Conservation (phyloP, 2,888 invertebrate genomes). For the Lycocerus yunnanus region DNA sequence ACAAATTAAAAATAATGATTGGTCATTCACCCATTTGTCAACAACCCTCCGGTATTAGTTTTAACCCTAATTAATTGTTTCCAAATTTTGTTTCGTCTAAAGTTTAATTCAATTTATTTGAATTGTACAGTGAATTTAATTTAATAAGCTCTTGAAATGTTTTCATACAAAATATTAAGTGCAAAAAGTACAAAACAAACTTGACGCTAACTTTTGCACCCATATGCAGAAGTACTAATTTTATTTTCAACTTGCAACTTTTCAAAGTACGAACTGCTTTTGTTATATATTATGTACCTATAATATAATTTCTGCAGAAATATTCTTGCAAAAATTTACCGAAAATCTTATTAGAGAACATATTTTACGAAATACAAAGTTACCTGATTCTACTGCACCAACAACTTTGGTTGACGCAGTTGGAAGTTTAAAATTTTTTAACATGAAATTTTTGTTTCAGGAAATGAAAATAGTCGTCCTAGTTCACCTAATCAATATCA, state of each 20-base stretch:
- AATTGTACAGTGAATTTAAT: background rate
- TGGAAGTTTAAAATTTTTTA: too few species aligned
- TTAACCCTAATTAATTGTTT: background rate
- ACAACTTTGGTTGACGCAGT: background rate
- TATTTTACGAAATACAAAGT: too few species aligned
- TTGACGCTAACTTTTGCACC: background rate
- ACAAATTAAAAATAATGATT: background rate
- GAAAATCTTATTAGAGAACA: too few species aligned
- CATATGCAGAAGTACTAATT: background rate
- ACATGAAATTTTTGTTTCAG: slow-evolving; percentile 31
- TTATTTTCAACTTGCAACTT: background rate
- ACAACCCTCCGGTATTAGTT: background rate
- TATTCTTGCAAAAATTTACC: too few species aligned
- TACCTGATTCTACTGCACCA: too few species aligned
- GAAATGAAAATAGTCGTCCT: slow-evolving; percentile 33
- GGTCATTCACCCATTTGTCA: background rate
- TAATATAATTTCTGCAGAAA: too few species aligned
- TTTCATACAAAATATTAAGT: background rate
- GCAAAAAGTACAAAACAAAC: background rate
- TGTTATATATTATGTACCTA: too few species aligned
- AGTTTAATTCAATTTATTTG: background rate
- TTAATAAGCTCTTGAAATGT: background rate
- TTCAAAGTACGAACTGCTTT: background rate
- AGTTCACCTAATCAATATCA: slow-evolving; percentile 46
- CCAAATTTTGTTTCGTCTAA: background rate